A percentile compares a stretch with the other conserved stretches of the same genome.
Conservation (phyloP, 2,797 vertebrate species). For the Geotrypetes seraphini region DNA sequence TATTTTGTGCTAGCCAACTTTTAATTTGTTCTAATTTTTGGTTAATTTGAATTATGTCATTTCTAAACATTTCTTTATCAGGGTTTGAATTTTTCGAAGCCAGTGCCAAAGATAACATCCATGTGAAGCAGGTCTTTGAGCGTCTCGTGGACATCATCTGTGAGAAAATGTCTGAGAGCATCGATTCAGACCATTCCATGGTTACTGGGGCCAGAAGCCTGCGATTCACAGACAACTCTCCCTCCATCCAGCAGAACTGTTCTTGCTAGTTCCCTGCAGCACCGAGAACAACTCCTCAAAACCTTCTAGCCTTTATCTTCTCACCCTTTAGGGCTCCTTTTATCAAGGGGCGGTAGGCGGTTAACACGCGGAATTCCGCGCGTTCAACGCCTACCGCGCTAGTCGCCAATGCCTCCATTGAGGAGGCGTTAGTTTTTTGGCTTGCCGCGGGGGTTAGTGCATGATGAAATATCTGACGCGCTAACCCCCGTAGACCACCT, state of each 20-base stretch:
- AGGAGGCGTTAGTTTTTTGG: too few species aligned
- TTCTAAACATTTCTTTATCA: slow-evolving; percentile 37
- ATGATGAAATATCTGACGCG: too few species aligned
- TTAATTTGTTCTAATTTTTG: too few species aligned
- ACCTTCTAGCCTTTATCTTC: background rate
- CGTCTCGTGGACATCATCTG: slow-evolving; percentile 91
- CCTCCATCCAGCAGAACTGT: slow-evolving; percentile 83
- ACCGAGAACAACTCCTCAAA: background rate
- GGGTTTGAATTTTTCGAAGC: slow-evolving; percentile 93
- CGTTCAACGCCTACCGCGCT: too few species aligned
- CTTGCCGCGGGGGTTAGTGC: too few species aligned
- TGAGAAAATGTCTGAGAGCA: slow-evolving; percentile 88
- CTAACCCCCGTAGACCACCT: too few species aligned
- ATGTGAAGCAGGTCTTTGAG: slow-evolving; percentile 89
- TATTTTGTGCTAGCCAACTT: too few species aligned
- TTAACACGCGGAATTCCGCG: too few species aligned
- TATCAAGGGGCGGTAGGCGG: too few species aligned
- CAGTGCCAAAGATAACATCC: slow-evolving; percentile 95
- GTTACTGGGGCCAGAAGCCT: slow-evolving; percentile 67
- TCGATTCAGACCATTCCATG: slow-evolving; percentile 70
- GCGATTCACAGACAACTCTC: slow-evolving; percentile 73
- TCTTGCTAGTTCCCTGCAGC: slow-evolving; percentile 62
- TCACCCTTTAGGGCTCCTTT: slow-evolving; percentile 11
- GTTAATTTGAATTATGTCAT: too few species aligned
- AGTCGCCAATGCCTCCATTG: too few species aligned